phyloP scores from a whole-genome alignment of 2,113 vertebrate genomes.

The Maccullochella peelii region DNA sequence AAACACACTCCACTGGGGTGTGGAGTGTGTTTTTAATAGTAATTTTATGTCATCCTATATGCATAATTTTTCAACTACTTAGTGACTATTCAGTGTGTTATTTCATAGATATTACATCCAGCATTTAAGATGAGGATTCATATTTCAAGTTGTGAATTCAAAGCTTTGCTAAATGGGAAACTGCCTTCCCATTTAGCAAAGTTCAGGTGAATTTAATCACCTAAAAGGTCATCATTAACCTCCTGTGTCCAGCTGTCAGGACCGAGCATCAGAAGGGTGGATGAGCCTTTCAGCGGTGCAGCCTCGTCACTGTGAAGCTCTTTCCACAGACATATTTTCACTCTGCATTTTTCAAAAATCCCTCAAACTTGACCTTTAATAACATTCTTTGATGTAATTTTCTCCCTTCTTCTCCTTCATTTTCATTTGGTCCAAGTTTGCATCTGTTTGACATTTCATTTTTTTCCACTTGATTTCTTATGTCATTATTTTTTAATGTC shows the following conservation, averaged over 20 bases:
- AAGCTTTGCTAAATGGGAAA: background rate
- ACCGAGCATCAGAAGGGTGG: background rate
- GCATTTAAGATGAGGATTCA: background rate
- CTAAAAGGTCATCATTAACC: conserved; percentile 17
- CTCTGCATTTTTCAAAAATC: conserved; percentile 1
- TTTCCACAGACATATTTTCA: background rate
- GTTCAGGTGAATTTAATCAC: conserved; percentile 14
- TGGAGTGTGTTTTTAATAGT: background rate
- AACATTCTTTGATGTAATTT: conserved; percentile 29
- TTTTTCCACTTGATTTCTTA: background rate
- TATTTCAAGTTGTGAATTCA: conserved; percentile 17
- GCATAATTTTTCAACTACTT: background rate
- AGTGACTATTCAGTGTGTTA: conserved; percentile 1
- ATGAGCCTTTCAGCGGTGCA: background rate
- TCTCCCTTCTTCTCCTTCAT: background rate
- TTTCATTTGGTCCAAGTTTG: conserved; percentile 31
- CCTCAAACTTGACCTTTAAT: conserved; percentile 49
- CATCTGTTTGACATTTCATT: conserved; percentile 54
- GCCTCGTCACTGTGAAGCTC: background rate
- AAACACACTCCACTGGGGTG: background rate
- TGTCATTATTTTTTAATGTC: conserved; percentile 6
- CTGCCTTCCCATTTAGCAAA: background rate
- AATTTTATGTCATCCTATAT: background rate
- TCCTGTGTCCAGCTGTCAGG: conserved; percentile 14
- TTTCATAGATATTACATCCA: conserved; percentile 36